Base-by-base conservation (phyloP, 2,888 invertebrate species). In the Clanis bilineata region DNA sequence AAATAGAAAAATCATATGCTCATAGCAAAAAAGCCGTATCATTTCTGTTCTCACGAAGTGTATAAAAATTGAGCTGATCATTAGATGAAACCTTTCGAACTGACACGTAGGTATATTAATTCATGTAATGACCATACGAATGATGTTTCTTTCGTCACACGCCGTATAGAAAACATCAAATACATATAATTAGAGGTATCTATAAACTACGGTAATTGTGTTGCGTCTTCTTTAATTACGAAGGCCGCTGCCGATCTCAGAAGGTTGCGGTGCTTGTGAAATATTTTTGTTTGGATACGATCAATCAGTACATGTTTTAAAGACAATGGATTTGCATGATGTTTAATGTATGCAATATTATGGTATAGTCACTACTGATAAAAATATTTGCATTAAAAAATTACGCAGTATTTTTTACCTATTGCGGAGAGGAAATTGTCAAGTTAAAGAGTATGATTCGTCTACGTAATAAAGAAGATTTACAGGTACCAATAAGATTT, bases 21-120 rank as follows among this genome's bases (percentile, higher is more conserved):
- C 47, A 47, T 57, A 78, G 81, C 81, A 82, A 86, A 88, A 84
- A 77, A 72, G 36, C 69, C 83, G 86, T 87, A 88, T 88, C 80
- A 89, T 89, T 86, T 83, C 77, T 73, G 82, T 90, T 91, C 91
- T 90, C 91, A 90, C 91, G 90, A 80, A 78, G 79, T 76, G 78
- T 80, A 85, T 82, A 90, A 90, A 90, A 90, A 86, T 85, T 79
- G 79, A 83, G 80, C 73, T 82, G 77, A 82, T 88, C 82, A 90
- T 90, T 90, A 89, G 67, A 64, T 68, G 76, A 79, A 84, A 89
- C 89, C 90, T 89, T 82, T 83, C 82, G 91, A 91, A 85, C 91
- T 86, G 75, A 85, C 91, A 91, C 91, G 91, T 91, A 90, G 88
- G 81, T 88, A 88, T 90, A 92, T 92, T 92, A 91, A 92, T 92